These are phyloP conservation scores for Seira musarum DNA, from an alignment of 2,888 invertebrate species.

Conservation along the genomic window DNA sequence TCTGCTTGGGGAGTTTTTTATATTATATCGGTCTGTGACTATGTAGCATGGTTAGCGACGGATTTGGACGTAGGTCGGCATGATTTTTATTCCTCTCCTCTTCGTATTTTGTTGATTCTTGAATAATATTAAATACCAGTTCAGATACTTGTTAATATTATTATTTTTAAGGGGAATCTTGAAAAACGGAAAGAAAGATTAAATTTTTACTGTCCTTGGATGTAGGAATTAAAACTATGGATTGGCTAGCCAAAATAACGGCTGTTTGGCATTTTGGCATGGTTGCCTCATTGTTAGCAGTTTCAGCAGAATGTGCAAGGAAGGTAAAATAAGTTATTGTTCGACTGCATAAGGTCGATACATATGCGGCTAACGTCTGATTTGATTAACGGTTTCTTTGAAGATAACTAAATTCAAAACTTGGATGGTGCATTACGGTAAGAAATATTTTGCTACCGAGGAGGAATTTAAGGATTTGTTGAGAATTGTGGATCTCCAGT, in stretches of 20 bases:
- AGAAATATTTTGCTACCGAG: slow-evolving; percentile 10
- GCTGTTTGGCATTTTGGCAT: slow-evolving; percentile 19
- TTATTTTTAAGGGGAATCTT: too few relatives aligned
- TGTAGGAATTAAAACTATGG: too few relatives aligned
- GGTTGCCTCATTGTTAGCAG: slow-evolving; percentile 1
- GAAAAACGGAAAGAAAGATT: too few relatives aligned
- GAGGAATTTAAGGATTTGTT: slow-evolving; percentile 38
- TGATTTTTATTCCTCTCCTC: too few relatives aligned
- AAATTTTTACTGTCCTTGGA: too few relatives aligned
- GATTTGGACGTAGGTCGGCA: slow-evolving; percentile 33
- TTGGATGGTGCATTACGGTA: slow-evolving; percentile 33
- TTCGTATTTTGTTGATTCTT: too few relatives aligned
- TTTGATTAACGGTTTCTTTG: background rate
- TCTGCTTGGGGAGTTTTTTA: slow-evolving; percentile 30
- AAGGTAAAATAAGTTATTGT: slow-evolving; percentile 20
- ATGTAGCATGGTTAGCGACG: slow-evolving; percentile 35
- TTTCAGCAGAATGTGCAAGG: slow-evolving; percentile 35
- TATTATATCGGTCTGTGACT: slow-evolving; percentile 29
- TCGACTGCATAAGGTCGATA: background rate
- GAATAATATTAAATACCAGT: too few relatives aligned
- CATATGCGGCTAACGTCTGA: background rate
- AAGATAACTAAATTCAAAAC: slow-evolving; percentile 44
- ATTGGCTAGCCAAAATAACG: background rate
- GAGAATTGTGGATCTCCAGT: slow-evolving; percentile 25
- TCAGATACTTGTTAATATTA: too few relatives aligned